Evolutionary conservation across 2,113 vertebrate genomes (phyloP).

Genomic region (Arothron firmamentum): DNA sequence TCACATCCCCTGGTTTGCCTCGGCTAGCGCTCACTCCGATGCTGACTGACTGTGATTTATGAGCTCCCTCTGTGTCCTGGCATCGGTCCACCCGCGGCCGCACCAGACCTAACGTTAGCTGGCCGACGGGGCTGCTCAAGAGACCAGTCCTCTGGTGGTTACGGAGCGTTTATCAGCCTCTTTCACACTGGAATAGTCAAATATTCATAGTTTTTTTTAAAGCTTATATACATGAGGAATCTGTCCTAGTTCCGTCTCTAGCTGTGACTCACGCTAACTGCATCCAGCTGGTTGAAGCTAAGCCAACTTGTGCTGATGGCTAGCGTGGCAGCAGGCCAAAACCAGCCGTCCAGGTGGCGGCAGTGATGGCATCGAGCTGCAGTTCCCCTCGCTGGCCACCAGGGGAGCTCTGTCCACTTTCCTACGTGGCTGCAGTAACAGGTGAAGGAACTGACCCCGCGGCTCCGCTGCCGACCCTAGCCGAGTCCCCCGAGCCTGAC

Average conservation of each 20-base stretch:
- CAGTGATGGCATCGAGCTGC: too few species aligned
- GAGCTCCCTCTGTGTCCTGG: conserved; percentile 59
- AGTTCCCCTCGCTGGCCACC: too few species aligned
- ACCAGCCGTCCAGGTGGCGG: conserved; percentile 31
- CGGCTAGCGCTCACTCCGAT: conserved; percentile 46
- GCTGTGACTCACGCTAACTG: conserved; percentile 23
- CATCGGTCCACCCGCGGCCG: conserved; percentile 40
- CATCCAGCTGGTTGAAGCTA: conserved; percentile 15
- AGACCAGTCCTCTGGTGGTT: conserved; percentile 22
- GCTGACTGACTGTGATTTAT: conserved; percentile 64
- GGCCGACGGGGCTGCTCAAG: conserved; percentile 9
- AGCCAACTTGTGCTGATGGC: conserved; percentile 36
- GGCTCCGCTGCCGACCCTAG: too few species aligned
- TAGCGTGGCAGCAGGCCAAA: conserved; percentile 42
- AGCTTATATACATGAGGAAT: conserved; percentile 7
- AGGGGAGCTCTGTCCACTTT: conserved; percentile 1
- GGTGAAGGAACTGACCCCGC: too few species aligned
- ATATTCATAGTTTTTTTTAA: conserved; percentile 32
- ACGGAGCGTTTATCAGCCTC: background rate
- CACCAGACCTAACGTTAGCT: conserved; percentile 49
- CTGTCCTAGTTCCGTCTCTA: conserved; percentile 10
- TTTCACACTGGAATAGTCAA: background rate
- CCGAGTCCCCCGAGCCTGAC: conserved; percentile 5
- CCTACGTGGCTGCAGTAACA: too few species aligned
- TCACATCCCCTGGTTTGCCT: conserved; percentile 59